A percentile compares a stretch with the other conserved stretches of the same genome.
These are phyloP conservation scores for Dermochelys coriacea DNA, from an alignment of 2,797 vertebrate species.

Conservation along the genomic window DNA sequence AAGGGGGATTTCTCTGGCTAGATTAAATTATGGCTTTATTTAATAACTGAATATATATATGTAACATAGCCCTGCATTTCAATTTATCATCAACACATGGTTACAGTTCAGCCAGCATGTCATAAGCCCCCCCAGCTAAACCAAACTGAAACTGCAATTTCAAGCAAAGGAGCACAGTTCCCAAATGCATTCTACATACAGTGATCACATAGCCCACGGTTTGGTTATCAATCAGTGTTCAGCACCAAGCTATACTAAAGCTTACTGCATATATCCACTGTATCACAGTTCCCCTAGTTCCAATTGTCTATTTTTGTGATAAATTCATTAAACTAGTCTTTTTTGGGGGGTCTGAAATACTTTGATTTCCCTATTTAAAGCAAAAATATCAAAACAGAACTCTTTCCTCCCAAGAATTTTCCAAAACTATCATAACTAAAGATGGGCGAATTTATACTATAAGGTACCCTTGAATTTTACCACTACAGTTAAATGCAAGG, in stretches of 20 bases:
- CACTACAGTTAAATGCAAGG: not conserved
- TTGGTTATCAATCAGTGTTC: not conserved
- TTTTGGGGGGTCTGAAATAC: not conserved
- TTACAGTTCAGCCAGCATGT: not conserved
- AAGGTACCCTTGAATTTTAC: not conserved
- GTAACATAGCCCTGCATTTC: not conserved
- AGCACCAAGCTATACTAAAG: not conserved
- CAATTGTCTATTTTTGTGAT: not conserved
- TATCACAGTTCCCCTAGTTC: not conserved
- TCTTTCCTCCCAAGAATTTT: not conserved
- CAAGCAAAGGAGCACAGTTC: not conserved
- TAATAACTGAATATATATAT: slow-evolving; percentile 28
- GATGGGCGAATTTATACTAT: not conserved
- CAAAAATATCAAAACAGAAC: not conserved
- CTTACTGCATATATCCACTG: not conserved
- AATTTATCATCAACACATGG: not conserved
- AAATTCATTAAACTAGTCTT: not conserved
- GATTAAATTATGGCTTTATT: slow-evolving; percentile 38
- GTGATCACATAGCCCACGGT: rapidly evolving
- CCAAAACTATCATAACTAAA: not conserved
- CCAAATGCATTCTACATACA: not conserved
- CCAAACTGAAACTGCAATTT: not conserved
- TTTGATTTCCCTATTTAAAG: not conserved
- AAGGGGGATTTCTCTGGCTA: slow-evolving; percentile 35
- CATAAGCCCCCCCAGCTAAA: not conserved